Evolutionary conservation across 2,797 vertebrate species (phyloP).

Genomic region (Ctenopoma kingsleyae): DNA sequence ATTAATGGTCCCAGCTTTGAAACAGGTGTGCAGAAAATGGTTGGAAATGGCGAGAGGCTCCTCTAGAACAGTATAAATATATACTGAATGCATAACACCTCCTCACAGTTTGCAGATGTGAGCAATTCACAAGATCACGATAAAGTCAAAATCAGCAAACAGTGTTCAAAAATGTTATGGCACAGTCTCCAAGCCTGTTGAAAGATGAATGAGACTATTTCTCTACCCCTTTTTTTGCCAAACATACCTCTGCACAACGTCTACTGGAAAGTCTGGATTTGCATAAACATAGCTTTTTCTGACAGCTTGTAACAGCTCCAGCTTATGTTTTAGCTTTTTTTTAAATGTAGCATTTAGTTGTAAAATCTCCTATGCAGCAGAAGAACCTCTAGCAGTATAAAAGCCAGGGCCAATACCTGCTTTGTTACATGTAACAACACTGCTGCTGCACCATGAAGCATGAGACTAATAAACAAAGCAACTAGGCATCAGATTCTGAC

Average conservation of each 20-base stretch:
- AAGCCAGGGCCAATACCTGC: not conserved
- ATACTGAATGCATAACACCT: conserved; percentile 5
- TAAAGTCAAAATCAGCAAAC: conserved; percentile 11
- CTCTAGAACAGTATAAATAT: conserved; percentile 42
- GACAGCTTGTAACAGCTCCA: not conserved
- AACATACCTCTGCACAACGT: not conserved
- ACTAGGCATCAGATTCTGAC: not conserved
- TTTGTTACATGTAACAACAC: not conserved
- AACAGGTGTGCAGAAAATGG: conserved; percentile 71
- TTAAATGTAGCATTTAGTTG: not conserved
- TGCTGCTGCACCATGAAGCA: not conserved
- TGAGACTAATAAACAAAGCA: conserved; percentile 12
- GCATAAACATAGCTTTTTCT: conserved; percentile 2
- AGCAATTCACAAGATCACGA: conserved; percentile 9
- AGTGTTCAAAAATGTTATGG: not conserved
- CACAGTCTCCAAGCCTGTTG: conserved; percentile 1
- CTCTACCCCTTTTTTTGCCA: not conserved
- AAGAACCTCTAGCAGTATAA: not conserved
- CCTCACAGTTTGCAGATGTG: conserved; percentile 25
- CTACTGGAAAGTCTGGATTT: conserved; percentile 4
- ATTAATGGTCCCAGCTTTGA: conserved; percentile 69
- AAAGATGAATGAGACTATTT: not conserved
- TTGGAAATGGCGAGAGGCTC: conserved; percentile 5
- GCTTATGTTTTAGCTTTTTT: not conserved
- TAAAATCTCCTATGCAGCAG: not conserved